Percentiles rank a stretch among this genome's conserved stretches.
phyloP scores from a whole-genome alignment of 1,140 invertebrate genomes.

The Diabrotica virgifera region DNA sequence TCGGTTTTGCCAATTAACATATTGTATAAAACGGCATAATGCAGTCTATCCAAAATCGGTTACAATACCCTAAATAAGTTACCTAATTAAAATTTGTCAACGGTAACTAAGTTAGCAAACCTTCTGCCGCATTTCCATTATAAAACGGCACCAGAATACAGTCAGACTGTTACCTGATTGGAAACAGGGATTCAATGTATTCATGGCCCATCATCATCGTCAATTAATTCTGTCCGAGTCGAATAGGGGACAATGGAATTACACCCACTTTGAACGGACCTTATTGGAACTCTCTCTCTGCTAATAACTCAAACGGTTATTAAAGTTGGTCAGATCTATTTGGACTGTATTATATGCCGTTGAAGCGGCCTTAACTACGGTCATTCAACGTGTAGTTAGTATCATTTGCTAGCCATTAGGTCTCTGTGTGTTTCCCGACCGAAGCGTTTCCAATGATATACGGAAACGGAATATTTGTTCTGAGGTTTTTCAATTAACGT shows the following conservation, averaged over 20 bases:
- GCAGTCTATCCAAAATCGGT: no score
- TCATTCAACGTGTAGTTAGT: not conserved
- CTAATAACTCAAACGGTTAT: constrained; percentile 2
- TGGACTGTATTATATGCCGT: not conserved
- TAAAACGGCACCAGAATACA: not conserved
- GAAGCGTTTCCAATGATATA: no score
- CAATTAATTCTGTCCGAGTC: not conserved
- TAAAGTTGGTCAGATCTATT: not conserved
- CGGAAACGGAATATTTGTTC: not conserved
- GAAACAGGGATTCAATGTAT: not conserved
- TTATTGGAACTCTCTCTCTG: constrained; percentile 1
- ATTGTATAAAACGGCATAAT: no score
- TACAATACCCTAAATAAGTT: no score
- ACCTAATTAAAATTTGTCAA: no score
- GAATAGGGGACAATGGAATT: not conserved
- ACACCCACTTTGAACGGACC: constrained; percentile 1
- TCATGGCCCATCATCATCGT: not conserved
- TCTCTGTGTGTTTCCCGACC: not conserved
- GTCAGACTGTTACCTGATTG: not conserved
- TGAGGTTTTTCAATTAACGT: no score
- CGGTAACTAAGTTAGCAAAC: no score
- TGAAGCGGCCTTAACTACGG: not conserved
- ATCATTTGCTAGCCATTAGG: not conserved
- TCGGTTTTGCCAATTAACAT: no score
- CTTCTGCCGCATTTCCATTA: not conserved